Evolutionary conservation across 1,140 invertebrate species (phyloP).

Genomic region (Drosophila yakuba): DNA sequence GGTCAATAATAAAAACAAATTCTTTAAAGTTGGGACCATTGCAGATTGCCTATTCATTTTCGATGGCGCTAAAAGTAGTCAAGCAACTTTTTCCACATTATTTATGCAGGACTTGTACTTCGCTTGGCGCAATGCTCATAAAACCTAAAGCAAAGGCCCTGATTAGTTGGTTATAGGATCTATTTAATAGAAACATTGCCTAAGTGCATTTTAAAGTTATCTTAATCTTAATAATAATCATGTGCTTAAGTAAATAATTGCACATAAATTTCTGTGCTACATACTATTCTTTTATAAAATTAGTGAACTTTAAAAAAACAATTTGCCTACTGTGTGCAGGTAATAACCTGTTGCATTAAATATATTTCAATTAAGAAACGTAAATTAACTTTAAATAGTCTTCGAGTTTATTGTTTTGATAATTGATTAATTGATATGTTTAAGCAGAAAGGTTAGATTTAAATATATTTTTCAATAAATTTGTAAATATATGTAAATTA

Average conservation of each 20-base stretch:
- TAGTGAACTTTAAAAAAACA: neutral
- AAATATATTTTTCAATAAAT: too few species aligned
- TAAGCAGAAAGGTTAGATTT: too few species aligned
- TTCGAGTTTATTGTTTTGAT: too few species aligned
- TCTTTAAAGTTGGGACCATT: neutral
- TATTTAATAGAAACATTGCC: too few species aligned
- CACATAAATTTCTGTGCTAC: too few species aligned
- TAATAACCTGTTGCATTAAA: conserved; percentile 8
- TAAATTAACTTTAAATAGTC: neutral
- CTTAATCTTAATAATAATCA: neutral
- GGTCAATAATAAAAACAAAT: neutral
- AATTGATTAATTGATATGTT: too few species aligned
- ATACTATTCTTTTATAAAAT: neutral
- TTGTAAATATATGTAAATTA: too few species aligned
- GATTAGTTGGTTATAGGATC: neutral
- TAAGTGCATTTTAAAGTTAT: neutral
- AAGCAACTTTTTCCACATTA: neutral
- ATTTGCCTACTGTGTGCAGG: neutral
- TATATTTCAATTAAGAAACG: neutral
- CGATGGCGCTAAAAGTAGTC: neutral
- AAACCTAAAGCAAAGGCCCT: neutral
- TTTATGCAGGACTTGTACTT: neutral
- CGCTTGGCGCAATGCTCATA: neutral
- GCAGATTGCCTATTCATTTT: neutral
- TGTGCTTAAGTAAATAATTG: neutral